Percentiles rank a stretch among this genome's conserved stretches.
Conservation (phyloP, 2,797 vertebrate genomes). For the Artibeus lituratus region DNA sequence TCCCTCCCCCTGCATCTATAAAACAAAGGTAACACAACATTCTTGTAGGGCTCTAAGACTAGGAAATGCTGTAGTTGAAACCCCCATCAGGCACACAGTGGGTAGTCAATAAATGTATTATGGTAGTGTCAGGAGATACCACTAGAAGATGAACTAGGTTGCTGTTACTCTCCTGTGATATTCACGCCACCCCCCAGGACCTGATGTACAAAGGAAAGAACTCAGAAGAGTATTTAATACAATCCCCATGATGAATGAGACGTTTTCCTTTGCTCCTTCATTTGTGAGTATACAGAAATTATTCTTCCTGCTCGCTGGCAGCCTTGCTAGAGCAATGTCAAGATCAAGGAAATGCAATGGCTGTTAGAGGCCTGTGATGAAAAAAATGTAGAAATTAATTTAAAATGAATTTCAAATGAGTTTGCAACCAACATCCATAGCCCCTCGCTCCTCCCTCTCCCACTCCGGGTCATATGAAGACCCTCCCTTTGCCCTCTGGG, state of each 20-base stretch:
- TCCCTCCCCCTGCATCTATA: neutral
- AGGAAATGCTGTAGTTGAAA: neutral
- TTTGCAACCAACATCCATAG: slow-evolving; percentile 54
- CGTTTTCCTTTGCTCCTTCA: neutral
- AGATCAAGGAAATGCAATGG: slow-evolving; percentile 53
- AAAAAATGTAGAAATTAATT: slow-evolving; percentile 56
- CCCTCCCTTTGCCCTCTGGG: slow-evolving; percentile 17
- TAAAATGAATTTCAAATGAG: slow-evolving; percentile 67
- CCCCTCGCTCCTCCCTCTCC: neutral
- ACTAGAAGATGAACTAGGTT: neutral
- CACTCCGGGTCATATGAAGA: neutral
- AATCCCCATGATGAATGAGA: neutral
- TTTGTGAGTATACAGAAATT: neutral
- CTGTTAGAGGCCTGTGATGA: neutral
- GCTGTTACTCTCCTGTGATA: neutral
- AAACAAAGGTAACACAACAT: neutral
- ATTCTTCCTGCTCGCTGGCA: neutral
- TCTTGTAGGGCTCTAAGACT: neutral
- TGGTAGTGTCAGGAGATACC: neutral
- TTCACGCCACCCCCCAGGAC: neutral
- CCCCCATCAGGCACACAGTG: neutral
- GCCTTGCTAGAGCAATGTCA: slow-evolving; percentile 40
- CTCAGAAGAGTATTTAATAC: neutral
- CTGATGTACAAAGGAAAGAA: neutral
- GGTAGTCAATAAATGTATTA: neutral